phyloP scores from a whole-genome alignment of 2,888 invertebrate species.

The Eumacrocentrus americanus region DNA sequence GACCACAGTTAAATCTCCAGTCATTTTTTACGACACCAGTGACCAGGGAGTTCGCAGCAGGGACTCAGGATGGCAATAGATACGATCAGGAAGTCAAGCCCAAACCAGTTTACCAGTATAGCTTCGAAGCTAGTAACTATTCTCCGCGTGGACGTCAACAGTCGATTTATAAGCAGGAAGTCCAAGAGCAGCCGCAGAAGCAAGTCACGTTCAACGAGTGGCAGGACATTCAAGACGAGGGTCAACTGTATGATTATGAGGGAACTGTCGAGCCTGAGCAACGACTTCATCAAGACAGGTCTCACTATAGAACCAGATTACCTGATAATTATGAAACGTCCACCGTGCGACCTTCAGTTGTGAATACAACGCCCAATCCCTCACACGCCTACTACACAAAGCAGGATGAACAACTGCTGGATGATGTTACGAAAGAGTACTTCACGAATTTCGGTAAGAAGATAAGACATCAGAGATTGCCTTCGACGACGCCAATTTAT shows the following conservation, averaged over 20 bases:
- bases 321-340: constrained; percentile 41
- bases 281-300: constrained; percentile 1
- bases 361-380: constrained; percentile 65
- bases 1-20: constrained; percentile 37
- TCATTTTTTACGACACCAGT: constrained; percentile 46
- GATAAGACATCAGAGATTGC: constrained; percentile 64
- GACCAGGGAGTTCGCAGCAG: constrained; percentile 40
- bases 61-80: constrained; percentile 41
- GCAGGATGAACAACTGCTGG: constrained; percentile 71
- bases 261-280: background rate
- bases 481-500: constrained; percentile 60
- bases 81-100: constrained; percentile 52
- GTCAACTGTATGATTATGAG: constrained; percentile 42
- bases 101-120: constrained; percentile 76
- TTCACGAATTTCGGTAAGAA: constrained; percentile 78
- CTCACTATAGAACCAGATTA: constrained; percentile 20
- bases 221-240: constrained; percentile 39
- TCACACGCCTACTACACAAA: constrained; percentile 72
- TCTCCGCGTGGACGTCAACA: constrained; percentile 35
- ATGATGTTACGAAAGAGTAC: constrained; percentile 77
- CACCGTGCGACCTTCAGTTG: constrained; percentile 53
- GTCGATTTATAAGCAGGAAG: constrained; percentile 30
- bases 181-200: constrained; percentile 32
- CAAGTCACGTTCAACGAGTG: constrained; percentile 47
- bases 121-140: constrained; percentile 70